Percentiles rank a stretch among this genome's conserved stretches.
phyloP scores from a whole-genome alignment of 2,888 invertebrate species.

The Luffia ferchaultella region DNA sequence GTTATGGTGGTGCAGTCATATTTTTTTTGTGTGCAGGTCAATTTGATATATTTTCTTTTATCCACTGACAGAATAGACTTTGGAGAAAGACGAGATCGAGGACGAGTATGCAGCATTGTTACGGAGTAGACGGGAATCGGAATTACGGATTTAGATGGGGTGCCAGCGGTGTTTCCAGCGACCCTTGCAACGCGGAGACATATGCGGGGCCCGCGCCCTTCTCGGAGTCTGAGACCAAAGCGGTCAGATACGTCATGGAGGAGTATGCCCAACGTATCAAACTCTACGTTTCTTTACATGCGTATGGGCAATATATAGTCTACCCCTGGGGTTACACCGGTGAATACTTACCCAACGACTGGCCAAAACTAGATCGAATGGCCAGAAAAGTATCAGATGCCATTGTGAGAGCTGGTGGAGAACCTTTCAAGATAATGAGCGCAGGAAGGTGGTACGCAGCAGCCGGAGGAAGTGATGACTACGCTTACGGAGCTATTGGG shows the following conservation, averaged over 20 bases:
- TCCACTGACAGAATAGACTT: conserved; percentile 64
- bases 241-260: conserved; percentile 63
- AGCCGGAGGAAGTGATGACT: conserved; percentile 71
- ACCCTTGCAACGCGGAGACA: conserved; percentile 65
- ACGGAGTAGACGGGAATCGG: conserved; percentile 74
- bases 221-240: conserved; percentile 68
- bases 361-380: conserved; percentile 45
- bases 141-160: conserved; percentile 77
- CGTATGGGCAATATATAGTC: conserved; percentile 71
- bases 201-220: conserved; percentile 68
- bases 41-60: no score
- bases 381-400: conserved; percentile 44
- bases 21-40: no score
- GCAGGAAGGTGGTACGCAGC: conserved; percentile 67
- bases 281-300: conserved; percentile 73
- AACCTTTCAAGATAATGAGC: conserved; percentile 48
- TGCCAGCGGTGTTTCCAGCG: conserved; percentile 68
- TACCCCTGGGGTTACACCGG: conserved; percentile 72
- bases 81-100: conserved; percentile 72
- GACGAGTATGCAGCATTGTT: conserved; percentile 35
- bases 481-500: conserved; percentile 59
- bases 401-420: conserved; percentile 45
- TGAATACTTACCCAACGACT: conserved; percentile 48
- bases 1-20: no score
- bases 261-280: conserved; percentile 56